These are phyloP conservation scores for Chymomyza procnemis DNA, from an alignment of 2,888 invertebrate genomes.

Conservation along the genomic window DNA sequence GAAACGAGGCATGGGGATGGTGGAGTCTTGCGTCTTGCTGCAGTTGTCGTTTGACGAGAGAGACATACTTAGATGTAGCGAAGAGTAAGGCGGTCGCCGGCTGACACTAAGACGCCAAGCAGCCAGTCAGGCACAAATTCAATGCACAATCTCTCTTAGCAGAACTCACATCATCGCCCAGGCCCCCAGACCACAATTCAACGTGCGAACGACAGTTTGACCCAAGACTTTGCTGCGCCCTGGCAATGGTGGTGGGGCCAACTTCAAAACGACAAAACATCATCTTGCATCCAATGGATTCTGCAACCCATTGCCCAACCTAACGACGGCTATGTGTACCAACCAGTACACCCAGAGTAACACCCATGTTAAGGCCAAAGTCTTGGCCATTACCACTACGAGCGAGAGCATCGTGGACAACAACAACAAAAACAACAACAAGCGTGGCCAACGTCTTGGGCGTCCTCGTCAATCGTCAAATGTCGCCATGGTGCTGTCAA, in stretches of 20 bases:
- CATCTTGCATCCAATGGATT: slow-evolving; percentile 20
- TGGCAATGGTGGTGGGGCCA: slow-evolving; percentile 19
- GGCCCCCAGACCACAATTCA: slow-evolving; percentile 60
- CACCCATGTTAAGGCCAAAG: slow-evolving; percentile 28
- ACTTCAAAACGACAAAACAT: slow-evolving; percentile 41
- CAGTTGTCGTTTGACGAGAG: slow-evolving; percentile 34
- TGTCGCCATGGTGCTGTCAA: slow-evolving; percentile 72
- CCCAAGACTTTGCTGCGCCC: slow-evolving; percentile 59
- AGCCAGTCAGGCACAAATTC: slow-evolving; percentile 51
- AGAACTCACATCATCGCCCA: slow-evolving; percentile 3
- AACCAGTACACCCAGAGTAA: background rate
- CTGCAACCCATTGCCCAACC: background rate
- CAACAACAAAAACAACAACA: slow-evolving; percentile 43
- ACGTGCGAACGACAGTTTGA: slow-evolving; percentile 70
- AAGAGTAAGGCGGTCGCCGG: slow-evolving; percentile 29
- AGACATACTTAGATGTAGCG: slow-evolving; percentile 17
- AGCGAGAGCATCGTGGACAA: slow-evolving; percentile 29
- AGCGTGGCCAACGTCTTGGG: slow-evolving; percentile 44
- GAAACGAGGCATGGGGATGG: slow-evolving; percentile 13
- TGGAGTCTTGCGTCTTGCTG: slow-evolving; percentile 9
- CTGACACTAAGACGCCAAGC: slow-evolving; percentile 71
- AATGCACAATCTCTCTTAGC: slow-evolving; percentile 48
- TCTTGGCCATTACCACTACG: slow-evolving; percentile 54
- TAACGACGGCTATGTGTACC: slow-evolving; percentile 3
- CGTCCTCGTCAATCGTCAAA: slow-evolving; percentile 76